These are phyloP conservation scores for Urocitellus parryii DNA, from an alignment of 2,113 vertebrate species.

Conservation along the genomic window DNA sequence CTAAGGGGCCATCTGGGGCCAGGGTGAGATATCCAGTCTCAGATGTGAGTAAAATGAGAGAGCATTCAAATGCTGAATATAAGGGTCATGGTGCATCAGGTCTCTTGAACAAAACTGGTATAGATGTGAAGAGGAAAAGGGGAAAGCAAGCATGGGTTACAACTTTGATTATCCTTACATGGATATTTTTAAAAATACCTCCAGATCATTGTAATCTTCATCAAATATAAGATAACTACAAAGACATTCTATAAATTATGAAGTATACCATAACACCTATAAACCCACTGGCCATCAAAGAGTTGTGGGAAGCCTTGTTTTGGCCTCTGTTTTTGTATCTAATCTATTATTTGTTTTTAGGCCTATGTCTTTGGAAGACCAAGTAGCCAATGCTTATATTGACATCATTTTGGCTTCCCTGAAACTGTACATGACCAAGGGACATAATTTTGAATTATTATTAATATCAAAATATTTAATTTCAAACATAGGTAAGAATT, in stretches of 20 bases:
- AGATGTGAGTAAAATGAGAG: neutral
- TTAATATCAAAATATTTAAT: conserved; percentile 27
- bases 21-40: neutral
- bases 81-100: neutral
- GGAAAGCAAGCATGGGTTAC: neutral
- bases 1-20: neutral
- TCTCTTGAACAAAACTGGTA: neutral
- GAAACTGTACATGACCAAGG: neutral
- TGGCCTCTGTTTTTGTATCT: neutral
- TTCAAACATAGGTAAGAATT: conserved; percentile 54
- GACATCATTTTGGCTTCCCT: neutral
- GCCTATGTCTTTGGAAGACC: neutral
- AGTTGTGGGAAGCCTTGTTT: neutral
- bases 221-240: neutral
- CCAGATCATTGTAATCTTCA: conserved; percentile 21
- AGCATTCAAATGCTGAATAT: neutral
- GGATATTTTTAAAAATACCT: conserved; percentile 21
- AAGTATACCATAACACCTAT: neutral
- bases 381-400: neutral
- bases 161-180: neutral
- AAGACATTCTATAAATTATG: neutral
- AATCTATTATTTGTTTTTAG: conserved; percentile 14
- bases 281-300: neutral
- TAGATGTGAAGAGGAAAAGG: neutral
- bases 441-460: conserved; percentile 27